Base-by-base conservation (phyloP, 2,888 invertebrate species). In the Scotopteryx bipunctaria region DNA sequence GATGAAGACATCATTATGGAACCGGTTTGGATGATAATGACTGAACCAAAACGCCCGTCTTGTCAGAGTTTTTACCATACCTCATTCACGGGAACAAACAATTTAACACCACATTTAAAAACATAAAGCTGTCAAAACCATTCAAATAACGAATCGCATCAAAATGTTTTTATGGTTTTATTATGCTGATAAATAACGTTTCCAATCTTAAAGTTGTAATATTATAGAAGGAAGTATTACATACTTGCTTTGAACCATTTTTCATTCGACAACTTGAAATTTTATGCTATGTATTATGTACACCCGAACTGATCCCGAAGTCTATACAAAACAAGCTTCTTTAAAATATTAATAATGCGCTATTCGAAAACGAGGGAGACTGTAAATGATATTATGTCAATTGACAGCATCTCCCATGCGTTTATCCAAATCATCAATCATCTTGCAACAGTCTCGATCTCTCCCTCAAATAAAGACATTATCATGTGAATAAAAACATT, bases 1-100 rank as follows among this genome's bases (percentile, higher is more conserved):
- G 84, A 88, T 88, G 83, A 88, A 88, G 87, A 85, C 86, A 86
- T 87, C 78, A 80, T 82, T 78, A 77, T 62, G 50, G 64, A 86
- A 87, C 89, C 85, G 87, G 89, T 87, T 83, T 63, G 61, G 57
- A 70, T 72, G 68, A 65, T 57, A 69, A 64, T 71, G 67, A 63
- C 75, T 64, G 60, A 69, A 63, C 69, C 64, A 63, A 59, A 55
- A 66, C 59, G 68, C 69, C 50, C 49, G 33, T 51, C 43, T 50
- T 53, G 46, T 33, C 16, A 9, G 44, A 38, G 49, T 43, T 57
- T 49, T 57, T 50, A 54, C 44, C 33, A 31, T 40, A 38, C 35
- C 44, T 48, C 36, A 40, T 48, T 54, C 41, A 25, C 25, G 29
- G 19, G 23, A 48, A 38, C 41, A 49, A 48, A 54, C 44, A 54